A percentile compares a stretch with the other conserved stretches of the same genome.
phyloP scores from a whole-genome alignment of 2,113 vertebrate genomes.

The Crotalus helleri region DNA sequence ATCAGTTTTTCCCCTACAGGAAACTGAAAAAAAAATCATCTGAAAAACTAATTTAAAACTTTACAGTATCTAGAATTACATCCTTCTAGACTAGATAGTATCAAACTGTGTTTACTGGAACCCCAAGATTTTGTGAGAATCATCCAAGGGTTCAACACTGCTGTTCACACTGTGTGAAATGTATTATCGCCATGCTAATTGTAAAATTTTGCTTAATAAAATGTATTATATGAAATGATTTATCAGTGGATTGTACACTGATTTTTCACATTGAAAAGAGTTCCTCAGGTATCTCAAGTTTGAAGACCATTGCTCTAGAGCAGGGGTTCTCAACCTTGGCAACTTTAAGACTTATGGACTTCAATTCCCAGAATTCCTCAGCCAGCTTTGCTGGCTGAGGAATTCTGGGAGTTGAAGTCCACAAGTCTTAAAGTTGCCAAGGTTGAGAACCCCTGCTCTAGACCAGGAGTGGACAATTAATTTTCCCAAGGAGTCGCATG shows the following conservation, averaged over 20 bases:
- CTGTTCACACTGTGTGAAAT: neutral
- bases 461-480: neutral
- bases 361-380: too few species aligned
- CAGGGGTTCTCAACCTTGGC: too few species aligned
- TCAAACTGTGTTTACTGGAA: neutral
- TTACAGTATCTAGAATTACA: neutral
- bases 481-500: neutral
- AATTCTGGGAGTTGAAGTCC: too few species aligned
- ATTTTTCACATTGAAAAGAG: neutral
- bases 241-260: neutral
- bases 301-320: neutral
- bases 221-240: neutral
- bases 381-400: too few species aligned
- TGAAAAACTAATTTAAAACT: neutral
- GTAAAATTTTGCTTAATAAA: neutral
- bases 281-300: neutral
- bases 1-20: neutral
- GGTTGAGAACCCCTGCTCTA: neutral
- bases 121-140: neutral
- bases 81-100: neutral
- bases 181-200: neutral
- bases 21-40: neutral
- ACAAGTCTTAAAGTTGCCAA: too few species aligned
- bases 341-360: too few species aligned
- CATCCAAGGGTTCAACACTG: neutral